Evolutionary conservation across 2,888 invertebrate species (phyloP), one percentile per base, ranked within the genome.

Genomic region (Abscondita cerata): DNA sequence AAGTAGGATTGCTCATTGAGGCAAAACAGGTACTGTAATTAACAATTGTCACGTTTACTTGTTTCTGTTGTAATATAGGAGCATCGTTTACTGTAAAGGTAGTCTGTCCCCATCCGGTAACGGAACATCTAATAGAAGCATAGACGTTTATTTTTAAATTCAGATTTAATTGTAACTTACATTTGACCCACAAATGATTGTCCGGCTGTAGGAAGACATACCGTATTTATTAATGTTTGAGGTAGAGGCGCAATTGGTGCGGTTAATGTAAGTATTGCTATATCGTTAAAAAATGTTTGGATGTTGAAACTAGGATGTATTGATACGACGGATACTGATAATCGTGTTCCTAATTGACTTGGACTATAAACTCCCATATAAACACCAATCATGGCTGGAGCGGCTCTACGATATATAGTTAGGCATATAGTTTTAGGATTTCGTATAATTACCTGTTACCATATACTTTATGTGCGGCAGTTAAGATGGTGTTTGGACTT

Each of bases 41-140:
- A 4, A 90, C 82, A 34, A 94, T 84, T 0, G 89, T 87, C 0
- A 94, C 88, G 62, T 89, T 90, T 0, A 93, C 91, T 77, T 92
- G 87, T 73, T 90, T 91, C 74, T 90, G 80, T 33, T 89, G 88
- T 0, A 83, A 84, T 77, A 78, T 85, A 4, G 78, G 78, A 1
- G 78, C 76, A 56, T 78, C 76, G 41, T 64, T 65, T 1, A 59
- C 82, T 11, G 51, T 73, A 65, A 91, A 96, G 68, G 89, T 87
- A 68, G 92, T 84, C 75, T 93, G 91, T 11, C 96, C 96, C 94
- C 95, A 96, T 9, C 96, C 96, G n/a, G 90, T 83, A 0, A 91
- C 90, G 81, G 83, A 84, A 72, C 89, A 89, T 64, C 82, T 82
- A n/a, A n/a, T n/a, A 60, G 18, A 16, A 25, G 44, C 5, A 44